These are phyloP conservation scores for Aplocera efformata DNA, from an alignment of 2,888 invertebrate genomes.

Conservation along the genomic window DNA sequence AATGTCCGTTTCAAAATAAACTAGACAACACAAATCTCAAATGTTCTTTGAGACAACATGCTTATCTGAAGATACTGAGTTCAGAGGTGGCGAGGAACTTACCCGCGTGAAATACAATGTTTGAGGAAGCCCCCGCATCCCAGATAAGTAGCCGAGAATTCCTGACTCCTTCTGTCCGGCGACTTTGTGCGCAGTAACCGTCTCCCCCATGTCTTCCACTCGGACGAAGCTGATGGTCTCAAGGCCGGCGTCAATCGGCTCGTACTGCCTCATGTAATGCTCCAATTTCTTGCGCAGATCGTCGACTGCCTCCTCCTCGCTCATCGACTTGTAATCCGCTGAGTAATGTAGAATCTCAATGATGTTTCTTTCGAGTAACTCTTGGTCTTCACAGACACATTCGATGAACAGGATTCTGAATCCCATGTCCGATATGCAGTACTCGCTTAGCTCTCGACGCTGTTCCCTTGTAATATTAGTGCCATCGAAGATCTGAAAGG, in stretches of 20 bases:
- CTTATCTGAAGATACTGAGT: slow-evolving; percentile 5
- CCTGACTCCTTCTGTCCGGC: slow-evolving; percentile 90
- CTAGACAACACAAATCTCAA: not conserved
- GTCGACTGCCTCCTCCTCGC: slow-evolving; percentile 86
- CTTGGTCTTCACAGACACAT: slow-evolving; percentile 91
- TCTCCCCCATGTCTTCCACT: slow-evolving; percentile 81
- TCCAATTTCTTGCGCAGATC: slow-evolving; percentile 91
- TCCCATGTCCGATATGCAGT: slow-evolving; percentile 86
- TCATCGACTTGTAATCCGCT: slow-evolving; percentile 92
- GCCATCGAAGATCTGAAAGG: slow-evolving; percentile 91
- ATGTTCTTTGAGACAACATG: slow-evolving; percentile 3
- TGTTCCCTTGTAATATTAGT: slow-evolving; percentile 93
- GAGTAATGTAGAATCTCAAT: slow-evolving; percentile 91
- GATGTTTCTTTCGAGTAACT: slow-evolving; percentile 69
- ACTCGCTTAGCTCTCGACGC: slow-evolving; percentile 87
- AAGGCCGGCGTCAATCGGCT: slow-evolving; percentile 85
- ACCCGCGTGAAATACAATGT: slow-evolving; percentile 95
- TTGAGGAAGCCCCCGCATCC: slow-evolving; percentile 90
- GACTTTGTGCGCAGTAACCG: slow-evolving; percentile 85
- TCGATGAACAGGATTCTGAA: slow-evolving; percentile 95
- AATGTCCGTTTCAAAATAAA: slow-evolving; percentile 18
- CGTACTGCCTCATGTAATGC: slow-evolving; percentile 90
- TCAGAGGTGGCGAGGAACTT: slow-evolving; percentile 14
- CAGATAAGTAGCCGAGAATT: slow-evolving; percentile 93
- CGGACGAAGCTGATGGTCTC: slow-evolving; percentile 76